These are phyloP conservation scores for Pristionchus mayeri DNA, from an alignment of 2,888 invertebrate species.

Conservation along the genomic window DNA sequence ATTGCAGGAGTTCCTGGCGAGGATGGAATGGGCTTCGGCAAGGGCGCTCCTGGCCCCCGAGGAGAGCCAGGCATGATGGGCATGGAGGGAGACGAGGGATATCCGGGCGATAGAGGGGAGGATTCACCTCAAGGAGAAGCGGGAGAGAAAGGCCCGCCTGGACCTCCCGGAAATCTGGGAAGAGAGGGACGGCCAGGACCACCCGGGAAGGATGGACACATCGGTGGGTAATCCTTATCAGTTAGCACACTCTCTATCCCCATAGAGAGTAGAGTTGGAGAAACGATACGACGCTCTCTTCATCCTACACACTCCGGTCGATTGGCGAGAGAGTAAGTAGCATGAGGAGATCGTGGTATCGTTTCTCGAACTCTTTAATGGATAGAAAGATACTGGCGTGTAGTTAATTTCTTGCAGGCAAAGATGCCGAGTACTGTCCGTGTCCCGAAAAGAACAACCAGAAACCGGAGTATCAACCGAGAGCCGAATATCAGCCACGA, in stretches of 20 bases:
- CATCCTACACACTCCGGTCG: too few species aligned
- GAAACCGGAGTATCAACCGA: neutral
- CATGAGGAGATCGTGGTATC: neutral
- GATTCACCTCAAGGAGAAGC: conserved; percentile 57
- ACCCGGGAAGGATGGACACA: neutral
- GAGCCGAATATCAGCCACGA: neutral
- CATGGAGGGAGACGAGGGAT: conserved; percentile 70
- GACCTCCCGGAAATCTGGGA: neutral
- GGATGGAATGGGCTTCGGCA: conserved; percentile 68
- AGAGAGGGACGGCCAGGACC: conserved; percentile 39
- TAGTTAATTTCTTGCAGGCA: conserved; percentile 37
- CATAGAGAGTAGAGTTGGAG: neutral
- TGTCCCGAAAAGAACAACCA: conserved; percentile 44
- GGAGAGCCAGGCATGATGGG: conserved; percentile 69
- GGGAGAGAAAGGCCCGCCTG: neutral
- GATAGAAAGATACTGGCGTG: too few species aligned
- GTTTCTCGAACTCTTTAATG: too few species aligned
- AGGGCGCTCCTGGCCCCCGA: conserved; percentile 64
- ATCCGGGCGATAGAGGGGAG: conserved; percentile 73
- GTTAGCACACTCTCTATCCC: too few species aligned
- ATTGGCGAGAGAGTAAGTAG: neutral
- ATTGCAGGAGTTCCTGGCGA: conserved; percentile 64
- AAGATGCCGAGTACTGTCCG: conserved; percentile 44
- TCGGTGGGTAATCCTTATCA: too few species aligned
- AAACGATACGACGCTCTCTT: too few species aligned